Evolutionary conservation across 2,888 invertebrate species (phyloP), one percentile per base, ranked within the genome.

Genomic region (Eudemis profundana): DNA sequence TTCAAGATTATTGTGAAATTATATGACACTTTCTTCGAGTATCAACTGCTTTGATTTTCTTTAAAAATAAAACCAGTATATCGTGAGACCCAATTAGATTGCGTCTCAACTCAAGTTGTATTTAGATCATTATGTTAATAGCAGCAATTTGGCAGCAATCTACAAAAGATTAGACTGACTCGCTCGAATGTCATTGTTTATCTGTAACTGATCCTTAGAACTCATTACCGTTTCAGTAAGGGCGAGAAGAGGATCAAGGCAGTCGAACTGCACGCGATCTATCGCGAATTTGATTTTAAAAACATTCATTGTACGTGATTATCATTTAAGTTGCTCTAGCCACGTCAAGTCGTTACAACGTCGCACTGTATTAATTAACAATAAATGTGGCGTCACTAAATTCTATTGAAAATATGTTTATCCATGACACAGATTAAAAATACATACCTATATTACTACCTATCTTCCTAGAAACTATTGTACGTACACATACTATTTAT

Each of bases 231-330:
- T 3, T 15, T 64, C 42, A 57, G 57, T 42, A 44, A 10, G 33
- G 15, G 42, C 42, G 17, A 59, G 44, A n/a, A 50, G 17, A 59
- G 44, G n/a, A 50, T 57, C 57, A 64, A 64, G 57, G 64, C 50
- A 44, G 36, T 44, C 8, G 17, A 29, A 15, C n/a, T 44, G 42
- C 64, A 64, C 64, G 64, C 64, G 57, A 64, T 44, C 36, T 51
- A 2, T 15, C 12, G 42, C 27, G n/a, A 50, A 49, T 46, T 46
- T 27, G 4, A 33, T 14, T 54, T 42, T 38, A 36, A 51, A 51
- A 5, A 33, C 10, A 27, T 29, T 29, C 27, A 15, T 12, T n/a
- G 36, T 17, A 33, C 33, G 33, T 46, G 12, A 54, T 40, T 54
- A 54, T 54, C 3, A 23, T n/a, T 23, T 53, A 7, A 53, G 14